Conservation (phyloP, 2,797 vertebrate genomes). For the Hippopotamyrus pictus region DNA sequence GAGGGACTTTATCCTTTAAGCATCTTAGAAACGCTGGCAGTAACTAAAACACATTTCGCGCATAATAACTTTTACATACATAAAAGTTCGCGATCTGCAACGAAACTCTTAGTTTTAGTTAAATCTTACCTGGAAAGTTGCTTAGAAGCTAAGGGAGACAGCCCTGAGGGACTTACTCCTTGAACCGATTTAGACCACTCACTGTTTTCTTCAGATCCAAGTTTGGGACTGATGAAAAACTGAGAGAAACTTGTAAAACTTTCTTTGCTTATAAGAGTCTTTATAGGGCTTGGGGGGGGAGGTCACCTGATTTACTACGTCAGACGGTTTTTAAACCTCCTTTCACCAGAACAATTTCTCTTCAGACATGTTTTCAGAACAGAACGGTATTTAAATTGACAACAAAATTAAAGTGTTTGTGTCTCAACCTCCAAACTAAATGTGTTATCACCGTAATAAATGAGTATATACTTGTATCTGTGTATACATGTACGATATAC, state of each 20-base stretch:
- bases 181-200: constrained; percentile 27
- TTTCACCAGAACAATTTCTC: constrained; percentile 9
- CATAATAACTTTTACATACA: neutral
- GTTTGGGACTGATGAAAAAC: constrained; percentile 48
- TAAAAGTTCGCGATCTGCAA: constrained; percentile 1
- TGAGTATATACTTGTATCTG: neutral
- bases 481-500: neutral
- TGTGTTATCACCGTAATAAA: neutral
- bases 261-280: constrained; percentile 55
- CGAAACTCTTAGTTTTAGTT: neutral
- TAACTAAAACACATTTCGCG: neutral
- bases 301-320: constrained; percentile 64
- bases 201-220: constrained; percentile 49
- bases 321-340: constrained; percentile 34
- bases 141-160: constrained; percentile 31
- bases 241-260: constrained; percentile 59
- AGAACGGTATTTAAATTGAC: neutral
- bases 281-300: constrained; percentile 28
- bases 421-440: neutral
- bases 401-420: neutral
- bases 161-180: constrained; percentile 44
- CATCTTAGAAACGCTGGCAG: neutral
- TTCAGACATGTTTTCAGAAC: constrained; percentile 9
- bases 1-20: neutral
- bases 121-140: constrained; percentile 50